Evolutionary conservation across 2,888 invertebrate genomes (phyloP), one percentile per base, ranked within the genome.

Genomic region (Epirrhoe tristata): DNA sequence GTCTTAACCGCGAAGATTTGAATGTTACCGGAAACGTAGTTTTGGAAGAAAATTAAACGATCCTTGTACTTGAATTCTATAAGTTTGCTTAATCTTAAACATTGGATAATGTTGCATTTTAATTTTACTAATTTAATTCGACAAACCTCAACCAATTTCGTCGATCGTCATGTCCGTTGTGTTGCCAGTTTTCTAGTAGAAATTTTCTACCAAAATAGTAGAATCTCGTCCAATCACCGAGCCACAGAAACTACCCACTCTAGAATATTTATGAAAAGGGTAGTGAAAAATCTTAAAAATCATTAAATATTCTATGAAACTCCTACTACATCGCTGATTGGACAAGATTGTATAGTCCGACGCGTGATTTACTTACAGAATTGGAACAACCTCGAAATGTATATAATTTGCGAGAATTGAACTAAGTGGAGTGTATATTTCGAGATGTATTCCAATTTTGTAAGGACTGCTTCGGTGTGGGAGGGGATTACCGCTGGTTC

Each of bases 61-160:
- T 68, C 69, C 72, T 87, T 88, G 86, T 85, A 87, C 88, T 87
- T 85, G 81, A 80, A 81, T 80, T 83, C 82, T 86, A 86, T 83
- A 80, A 85, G 86, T 89, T 88, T 84, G 85, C 90, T 89, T 89
- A 89, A 81, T 80, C 81, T 82, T 76, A 79, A 85, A 82, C 79
- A 80, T 86, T 86, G 88, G 86, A 88, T 89, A 90, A 85, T 86
- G 88, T 88, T 87, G 87, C 84, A 74, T 75, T 73, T 74, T 72
- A 67, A 70, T 73, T 74, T 76, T 73, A 66, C 74, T 74, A 73
- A 72, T 72, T 60, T 63, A 63, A 50, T 55, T 64, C 43, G 72
- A 74, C 75, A 53, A 62, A 55, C 71, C 67, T 72, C 74, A 71
- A 75, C 73, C 69, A 74, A 77, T 77, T 43, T 67, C 70, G 74